These are phyloP conservation scores for Machaerirhynchus nigripectus DNA, from an alignment of 2,113 vertebrate genomes.

Conservation along the genomic window DNA sequence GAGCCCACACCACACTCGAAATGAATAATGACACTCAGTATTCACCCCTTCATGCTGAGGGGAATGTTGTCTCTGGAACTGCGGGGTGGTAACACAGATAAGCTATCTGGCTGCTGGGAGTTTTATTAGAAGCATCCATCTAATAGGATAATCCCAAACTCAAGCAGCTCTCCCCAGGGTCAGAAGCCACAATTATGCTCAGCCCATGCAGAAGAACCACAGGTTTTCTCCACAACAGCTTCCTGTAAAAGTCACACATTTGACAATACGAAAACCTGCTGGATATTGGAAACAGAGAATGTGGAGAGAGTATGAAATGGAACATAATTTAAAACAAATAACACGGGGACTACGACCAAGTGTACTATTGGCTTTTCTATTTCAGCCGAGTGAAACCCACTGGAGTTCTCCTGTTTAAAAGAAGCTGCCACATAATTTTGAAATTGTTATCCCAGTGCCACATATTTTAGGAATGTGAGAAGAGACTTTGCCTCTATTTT, in stretches of 20 bases:
- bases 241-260: conserved; percentile 2
- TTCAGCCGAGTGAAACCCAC: neutral
- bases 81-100: neutral
- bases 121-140: conserved; percentile 21
- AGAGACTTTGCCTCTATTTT: neutral
- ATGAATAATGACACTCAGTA: neutral
- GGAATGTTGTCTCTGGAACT: neutral
- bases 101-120: neutral
- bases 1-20: rapidly evolving
- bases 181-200: conserved; percentile 25
- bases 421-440: neutral
- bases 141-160: conserved; percentile 8
- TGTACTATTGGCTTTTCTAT: neutral
- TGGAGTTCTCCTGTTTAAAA: neutral
- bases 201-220: neutral
- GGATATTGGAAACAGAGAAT: neutral
- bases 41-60: neutral
- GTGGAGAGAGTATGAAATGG: neutral
- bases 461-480: neutral
- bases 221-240: neutral
- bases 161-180: neutral
- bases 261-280: conserved; percentile 13
- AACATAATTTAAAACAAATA: neutral
- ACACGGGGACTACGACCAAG: neutral
- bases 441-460: neutral